Evolutionary conservation across 1,140 invertebrate species (phyloP).

Genomic region (Dryas iulia): DNA sequence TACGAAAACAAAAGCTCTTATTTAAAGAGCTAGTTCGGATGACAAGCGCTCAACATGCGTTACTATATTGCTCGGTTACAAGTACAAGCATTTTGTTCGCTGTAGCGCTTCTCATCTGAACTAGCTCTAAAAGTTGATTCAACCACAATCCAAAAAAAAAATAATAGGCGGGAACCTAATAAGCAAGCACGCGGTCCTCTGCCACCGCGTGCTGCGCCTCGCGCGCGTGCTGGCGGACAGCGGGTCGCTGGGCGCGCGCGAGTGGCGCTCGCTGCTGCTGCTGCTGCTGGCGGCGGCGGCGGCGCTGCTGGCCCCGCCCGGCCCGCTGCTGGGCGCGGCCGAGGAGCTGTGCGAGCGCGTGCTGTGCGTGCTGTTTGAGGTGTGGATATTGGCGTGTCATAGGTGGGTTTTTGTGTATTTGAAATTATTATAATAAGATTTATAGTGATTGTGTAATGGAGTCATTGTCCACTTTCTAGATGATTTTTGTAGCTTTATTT

Average conservation of each 20-base stretch:
- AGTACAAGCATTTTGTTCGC: too few species aligned
- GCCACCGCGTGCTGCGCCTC: conserved; percentile 95
- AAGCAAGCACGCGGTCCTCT: conserved; percentile 96
- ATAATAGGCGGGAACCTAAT: conserved; percentile 90
- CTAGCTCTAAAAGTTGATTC: too few species aligned
- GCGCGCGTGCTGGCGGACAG: conserved; percentile 93
- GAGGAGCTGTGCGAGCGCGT: conserved; percentile 97
- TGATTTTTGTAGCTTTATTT: too few species aligned
- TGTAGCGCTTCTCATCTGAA: too few species aligned
- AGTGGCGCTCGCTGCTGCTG: conserved; percentile 94
- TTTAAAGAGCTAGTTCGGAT: too few species aligned
- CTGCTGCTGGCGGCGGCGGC: conserved; percentile 97
- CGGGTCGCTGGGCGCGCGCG: conserved; percentile 90
- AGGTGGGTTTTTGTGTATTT: conserved; percentile 40
- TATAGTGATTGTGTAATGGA: too few species aligned
- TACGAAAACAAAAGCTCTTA: too few species aligned
- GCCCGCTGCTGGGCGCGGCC: conserved; percentile 95
- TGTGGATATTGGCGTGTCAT: conserved; percentile 95
- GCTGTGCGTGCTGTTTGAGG: conserved; percentile 95
- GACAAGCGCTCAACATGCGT: too few species aligned
- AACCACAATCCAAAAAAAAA: too few species aligned
- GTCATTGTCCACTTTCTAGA: too few species aligned
- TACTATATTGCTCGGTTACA: too few species aligned
- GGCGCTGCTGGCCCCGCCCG: conserved; percentile 93
- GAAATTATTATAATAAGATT: too few species aligned